Base-by-base conservation (phyloP, 2,888 invertebrate genomes). In the Shargacucullia verbasci region DNA sequence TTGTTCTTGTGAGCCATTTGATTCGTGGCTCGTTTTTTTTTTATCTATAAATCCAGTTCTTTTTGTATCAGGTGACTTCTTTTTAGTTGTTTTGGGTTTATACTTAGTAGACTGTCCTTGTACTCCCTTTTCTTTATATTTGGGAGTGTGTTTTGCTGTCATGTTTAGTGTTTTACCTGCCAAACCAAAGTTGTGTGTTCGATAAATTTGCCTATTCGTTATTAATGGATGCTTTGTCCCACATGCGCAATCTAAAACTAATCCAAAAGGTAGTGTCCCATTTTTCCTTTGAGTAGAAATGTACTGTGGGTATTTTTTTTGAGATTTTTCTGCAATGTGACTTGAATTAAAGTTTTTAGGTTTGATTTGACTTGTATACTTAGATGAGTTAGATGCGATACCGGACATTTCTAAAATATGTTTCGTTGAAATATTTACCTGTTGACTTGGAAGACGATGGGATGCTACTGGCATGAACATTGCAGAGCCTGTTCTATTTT, bases 381-480 rank as follows among this genome's bases (percentile, higher is more conserved):
- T 7, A 13, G 12, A n/a, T 12, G 33, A 33, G 33, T n/a, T 33
- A 1, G 27, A 14, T 37, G 20, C 25, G 8, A 34, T 31, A 13
- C 29, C 37, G n/a, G 53, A 59, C 0, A 9, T 46, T 45, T 37
- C n/a, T 8, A 48, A 25, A 35, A 9, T 33, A 49, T 38, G 34
- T 12, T 3, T 44, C 14, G 12, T 12, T 25, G 35, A 33, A 44
- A 67, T 67, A 67, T 67, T 67, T 67, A 67, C 66, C 67, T 67
- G 38, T 13, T 35, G 14, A 9, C 11, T 12, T 50, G 7, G 34
- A 14, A 7, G 25, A 31, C 9, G 8, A 29, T 10, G 20, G 13
- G 29, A 29, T 29, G 35, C 10, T 8, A 15, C 27, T 38, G 20
- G 37, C 25, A 2, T 14, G 14, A 9, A 31, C 9, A 15, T 40